Evolutionary conservation across 2,888 invertebrate genomes (phyloP).

Genomic region (Dynastes grantii): DNA sequence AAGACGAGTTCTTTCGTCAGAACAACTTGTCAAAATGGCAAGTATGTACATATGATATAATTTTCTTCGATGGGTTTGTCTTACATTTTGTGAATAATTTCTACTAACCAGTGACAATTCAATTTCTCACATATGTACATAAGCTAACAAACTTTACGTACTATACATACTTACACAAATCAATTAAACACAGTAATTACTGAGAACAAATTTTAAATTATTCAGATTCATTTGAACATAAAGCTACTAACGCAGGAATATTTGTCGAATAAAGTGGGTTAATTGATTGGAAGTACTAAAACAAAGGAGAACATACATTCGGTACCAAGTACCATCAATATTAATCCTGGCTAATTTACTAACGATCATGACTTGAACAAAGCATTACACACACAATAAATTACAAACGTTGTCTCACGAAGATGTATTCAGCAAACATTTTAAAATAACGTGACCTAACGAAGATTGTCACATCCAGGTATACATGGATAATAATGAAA

Average conservation of each 20-base stretch:
- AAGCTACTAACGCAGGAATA: neutral
- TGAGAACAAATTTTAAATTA: neutral
- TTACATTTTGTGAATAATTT: no score
- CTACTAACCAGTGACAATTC: no score
- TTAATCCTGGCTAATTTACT: slow-evolving; percentile 16
- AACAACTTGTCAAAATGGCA: no score
- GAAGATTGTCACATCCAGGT: neutral
- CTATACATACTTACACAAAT: no score
- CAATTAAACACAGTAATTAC: no score
- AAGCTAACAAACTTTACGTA: no score
- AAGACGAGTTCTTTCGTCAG: no score
- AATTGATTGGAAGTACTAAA: slow-evolving; percentile 13
- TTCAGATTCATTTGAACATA: slow-evolving; percentile 1
- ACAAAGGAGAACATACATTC: slow-evolving; percentile 2
- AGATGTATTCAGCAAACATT: neutral
- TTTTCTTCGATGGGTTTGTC: no score
- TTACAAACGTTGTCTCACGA: neutral
- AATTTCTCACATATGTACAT: no score
- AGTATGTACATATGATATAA: no score
- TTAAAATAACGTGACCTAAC: neutral
- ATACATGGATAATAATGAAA: neutral
- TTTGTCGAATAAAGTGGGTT: neutral
- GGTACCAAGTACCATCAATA: slow-evolving; percentile 20
- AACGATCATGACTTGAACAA: neutral
- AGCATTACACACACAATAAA: neutral